phyloP scores from a whole-genome alignment of 35 echinoderm and acorn worm genomes.

The Acanthaster planci region DNA sequence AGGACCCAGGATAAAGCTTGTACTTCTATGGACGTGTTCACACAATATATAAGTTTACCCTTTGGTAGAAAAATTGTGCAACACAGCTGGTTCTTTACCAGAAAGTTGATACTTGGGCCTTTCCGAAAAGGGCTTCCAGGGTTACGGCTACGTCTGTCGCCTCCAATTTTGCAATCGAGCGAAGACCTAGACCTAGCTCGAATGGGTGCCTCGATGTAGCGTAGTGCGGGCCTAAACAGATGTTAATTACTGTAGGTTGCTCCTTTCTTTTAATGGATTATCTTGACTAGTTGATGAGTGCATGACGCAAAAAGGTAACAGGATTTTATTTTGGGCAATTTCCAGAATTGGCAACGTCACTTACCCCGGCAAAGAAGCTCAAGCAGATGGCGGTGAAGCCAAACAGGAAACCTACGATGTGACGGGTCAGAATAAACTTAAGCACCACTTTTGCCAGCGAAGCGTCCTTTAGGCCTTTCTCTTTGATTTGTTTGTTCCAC shows the following conservation, averaged over 20 bases:
- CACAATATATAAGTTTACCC: too few species aligned
- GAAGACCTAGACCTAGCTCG: too few species aligned
- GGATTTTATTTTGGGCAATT: neutral
- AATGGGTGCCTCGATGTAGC: too few species aligned
- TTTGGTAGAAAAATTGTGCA: too few species aligned
- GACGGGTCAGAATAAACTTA: conserved; percentile 51
- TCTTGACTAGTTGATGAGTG: neutral
- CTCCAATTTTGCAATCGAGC: too few species aligned
- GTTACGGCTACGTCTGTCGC: too few species aligned
- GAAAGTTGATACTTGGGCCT: too few species aligned
- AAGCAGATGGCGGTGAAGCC: conserved; percentile 46
- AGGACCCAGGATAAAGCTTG: too few species aligned
- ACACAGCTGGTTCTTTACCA: too few species aligned
- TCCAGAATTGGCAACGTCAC: neutral
- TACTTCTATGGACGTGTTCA: too few species aligned
- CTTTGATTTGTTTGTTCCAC: conserved; percentile 69
- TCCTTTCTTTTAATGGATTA: neutral
- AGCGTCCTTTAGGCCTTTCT: conserved; percentile 63
- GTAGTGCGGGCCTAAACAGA: too few species aligned
- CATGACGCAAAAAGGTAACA: neutral
- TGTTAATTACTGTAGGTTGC: neutral
- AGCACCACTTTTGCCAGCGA: conserved; percentile 57
- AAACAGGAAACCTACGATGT: conserved; percentile 38
- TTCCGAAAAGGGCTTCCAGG: too few species aligned
- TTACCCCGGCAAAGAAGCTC: conserved; percentile 72